Base-by-base conservation (phyloP, 30 jellyfish, hydroid and myxozoan species). In the Sanderia malayensis region DNA sequence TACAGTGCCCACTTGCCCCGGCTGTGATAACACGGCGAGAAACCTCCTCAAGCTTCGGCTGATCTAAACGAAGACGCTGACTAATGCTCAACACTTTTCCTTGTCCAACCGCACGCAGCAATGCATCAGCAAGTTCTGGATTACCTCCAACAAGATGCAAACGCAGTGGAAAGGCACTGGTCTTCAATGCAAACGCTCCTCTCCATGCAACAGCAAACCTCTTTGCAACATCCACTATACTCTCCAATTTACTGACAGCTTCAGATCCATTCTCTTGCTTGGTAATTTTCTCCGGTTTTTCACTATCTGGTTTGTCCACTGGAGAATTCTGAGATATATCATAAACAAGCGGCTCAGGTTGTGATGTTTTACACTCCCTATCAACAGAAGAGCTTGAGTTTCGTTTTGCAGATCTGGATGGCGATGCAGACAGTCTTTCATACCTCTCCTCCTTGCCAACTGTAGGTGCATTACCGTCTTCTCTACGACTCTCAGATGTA, bases 1-100 rank as follows among this genome's bases (percentile, higher is more conserved):
- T 92, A 70, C 98, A 92, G 61, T 92, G 98, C 47, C 98, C 98
- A 46, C 95, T 80, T 0, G 90, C 96, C 18, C 98, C 98, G n/a
- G 89, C 96, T n/a, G 84, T 95, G 9, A 73, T 95, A 22, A 92
- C 86, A 62, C 98, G 96, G 6, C 96, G 92, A 15, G 96, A 71
- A 0, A 92, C 98, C 55, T 92, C 98, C 46, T 92, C 98, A 65
- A 92, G 89, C 53, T 92, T 92, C 18, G 98, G 95, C 79, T 82
- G 98, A 65, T 92, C 98, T 67, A 92, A 74, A 22, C 98, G 90
- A 15, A 92, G 82, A 11, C 98, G 93, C 73, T 92, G 98, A 31
- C 96, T 92, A 46, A 92, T 78, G 45, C 88, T 92, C 29, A 92
- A 79, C 19, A 74, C 86, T 74, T 92, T 92, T 23, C 94, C 95